Base-by-base conservation (phyloP, 2,797 vertebrate genomes). In the Bradypodion pumilum region DNA sequence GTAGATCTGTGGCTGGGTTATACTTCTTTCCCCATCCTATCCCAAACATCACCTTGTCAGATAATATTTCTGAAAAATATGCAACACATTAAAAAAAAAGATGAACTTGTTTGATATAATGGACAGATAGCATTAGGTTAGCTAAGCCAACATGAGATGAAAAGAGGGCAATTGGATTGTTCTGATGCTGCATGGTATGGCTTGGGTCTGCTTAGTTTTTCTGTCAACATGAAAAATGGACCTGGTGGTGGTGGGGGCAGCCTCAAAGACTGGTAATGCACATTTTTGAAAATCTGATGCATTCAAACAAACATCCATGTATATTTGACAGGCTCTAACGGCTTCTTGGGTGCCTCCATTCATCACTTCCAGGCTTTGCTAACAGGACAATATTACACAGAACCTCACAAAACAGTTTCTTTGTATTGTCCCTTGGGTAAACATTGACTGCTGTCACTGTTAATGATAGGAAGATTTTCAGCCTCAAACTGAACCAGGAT, bases 271-370 rank as follows among this genome's bases (percentile, higher is more conserved):
- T 0, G 63, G 80, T 69, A 86, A 74, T 72, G 52, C 35, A 74
- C 44, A 88, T 56, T 12, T 56, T 56, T 80, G 35, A 86, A 89
- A 89, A 83, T 19, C 1, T 63, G 35, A 44, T 56, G 44, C 59
- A 40, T 68, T 29, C 7, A 79, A 77, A 84, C 25, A 80, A 59
- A 52, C 35, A 62, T 46, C 46, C 77, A 74, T 69, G 23, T 80
- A 0, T 42, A 56, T 27, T 16, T 0, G 35, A 63, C 19, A 29
- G 8, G 1, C 44, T 73, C 42, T 79, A 40, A 76, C n/a, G 25
- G 74, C 29, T 62, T 35, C 29, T 65, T 85, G 59, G 7, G 19
- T 27, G 44, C 16, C 29, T 59, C 78, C 81, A 52, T 76, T 46
- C 27, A 52, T 62, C 56, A 16, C 35, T 60, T 56, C 46, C 32